These are phyloP conservation scores for Herpetotheres cachinnans DNA, from an alignment of 2,113 vertebrate genomes.

Conservation along the genomic window DNA sequence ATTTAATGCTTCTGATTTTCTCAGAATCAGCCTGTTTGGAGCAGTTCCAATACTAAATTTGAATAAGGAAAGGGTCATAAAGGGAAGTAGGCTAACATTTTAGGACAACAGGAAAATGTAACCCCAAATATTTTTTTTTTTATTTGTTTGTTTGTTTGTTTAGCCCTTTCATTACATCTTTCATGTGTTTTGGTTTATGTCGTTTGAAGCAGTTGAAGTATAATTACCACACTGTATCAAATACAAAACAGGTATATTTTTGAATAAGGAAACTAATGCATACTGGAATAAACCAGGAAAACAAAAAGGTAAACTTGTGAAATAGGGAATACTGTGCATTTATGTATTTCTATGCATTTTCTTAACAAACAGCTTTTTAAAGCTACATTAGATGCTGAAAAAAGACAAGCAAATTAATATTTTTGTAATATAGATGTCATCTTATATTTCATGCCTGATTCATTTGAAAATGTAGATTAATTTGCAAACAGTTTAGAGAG, in stretches of 20 bases:
- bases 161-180: neutral
- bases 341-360: conserved; percentile 30
- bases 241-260: neutral
- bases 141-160: neutral
- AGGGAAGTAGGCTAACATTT: neutral
- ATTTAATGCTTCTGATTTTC: neutral
- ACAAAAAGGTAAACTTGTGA: neutral
- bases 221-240: neutral
- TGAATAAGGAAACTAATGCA: neutral
- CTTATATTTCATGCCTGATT: conserved; percentile 78
- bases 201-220: neutral
- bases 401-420: conserved; percentile 77
- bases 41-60: neutral
- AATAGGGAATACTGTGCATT: conserved; percentile 17
- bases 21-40: neutral
- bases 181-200: neutral
- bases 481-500: conserved; percentile 86
- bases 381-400: conserved; percentile 45
- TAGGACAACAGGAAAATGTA: neutral
- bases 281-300: neutral
- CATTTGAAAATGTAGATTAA: conserved; percentile 97
- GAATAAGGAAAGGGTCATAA: neutral
- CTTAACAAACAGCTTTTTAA: conserved; percentile 69
- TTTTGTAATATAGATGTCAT: conserved; percentile 78
- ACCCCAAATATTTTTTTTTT: neutral